These are phyloP conservation scores for Eupeodes latifasciatus DNA, from an alignment of 2,888 invertebrate species.

Conservation along the genomic window DNA sequence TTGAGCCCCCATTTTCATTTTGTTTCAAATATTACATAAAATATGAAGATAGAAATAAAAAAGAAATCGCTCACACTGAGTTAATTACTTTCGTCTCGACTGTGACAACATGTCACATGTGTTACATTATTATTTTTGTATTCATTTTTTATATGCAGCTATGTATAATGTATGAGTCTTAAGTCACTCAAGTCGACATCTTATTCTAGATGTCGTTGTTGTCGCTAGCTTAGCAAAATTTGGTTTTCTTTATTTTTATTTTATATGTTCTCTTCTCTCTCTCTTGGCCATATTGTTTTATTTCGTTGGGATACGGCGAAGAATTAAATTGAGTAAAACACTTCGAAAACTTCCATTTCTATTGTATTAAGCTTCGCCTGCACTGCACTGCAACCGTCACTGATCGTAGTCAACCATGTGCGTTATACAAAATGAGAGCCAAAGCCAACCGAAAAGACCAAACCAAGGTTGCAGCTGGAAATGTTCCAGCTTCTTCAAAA, in stretches of 20 bases:
- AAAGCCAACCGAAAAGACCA: constrained; percentile 1
- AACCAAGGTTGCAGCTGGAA: constrained; percentile 53
- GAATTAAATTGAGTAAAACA: constrained; percentile 62
- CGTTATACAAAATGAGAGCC: too few relatives aligned
- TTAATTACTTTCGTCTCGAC: constrained; percentile 23
- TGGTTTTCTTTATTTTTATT: constrained; percentile 5
- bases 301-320: constrained; percentile 45
- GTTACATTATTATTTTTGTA: constrained; percentile 21
- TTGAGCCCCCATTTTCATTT: neutral
- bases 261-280: constrained; percentile 1
- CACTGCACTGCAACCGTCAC: neutral
- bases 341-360: constrained; percentile 44
- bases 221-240: constrained; percentile 39
- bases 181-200: constrained; percentile 62
- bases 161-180: constrained; percentile 33
- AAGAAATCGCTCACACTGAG: neutral
- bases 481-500: constrained; percentile 30
- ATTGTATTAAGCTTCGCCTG: neutral
- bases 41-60: neutral
- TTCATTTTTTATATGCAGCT: neutral
- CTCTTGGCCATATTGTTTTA: constrained; percentile 30
- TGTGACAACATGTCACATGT: constrained; percentile 13
- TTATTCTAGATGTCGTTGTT: constrained; percentile 45
- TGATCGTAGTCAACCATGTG: neutral
- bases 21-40: too few relatives aligned